Conservation (phyloP, 1,140 invertebrate genomes). For the Sitobion miscanthi region DNA sequence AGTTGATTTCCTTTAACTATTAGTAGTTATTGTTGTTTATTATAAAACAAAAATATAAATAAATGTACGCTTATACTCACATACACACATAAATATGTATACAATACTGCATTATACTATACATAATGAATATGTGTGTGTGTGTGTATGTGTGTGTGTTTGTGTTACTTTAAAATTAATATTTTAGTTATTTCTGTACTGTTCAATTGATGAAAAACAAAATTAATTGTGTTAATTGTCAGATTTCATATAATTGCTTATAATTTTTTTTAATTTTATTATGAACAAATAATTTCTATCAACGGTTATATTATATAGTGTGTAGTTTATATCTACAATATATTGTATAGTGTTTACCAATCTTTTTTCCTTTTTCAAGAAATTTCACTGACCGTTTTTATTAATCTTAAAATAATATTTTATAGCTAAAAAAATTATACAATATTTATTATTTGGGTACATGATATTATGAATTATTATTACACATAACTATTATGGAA, state of each 20-base stretch:
- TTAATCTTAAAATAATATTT: neutral
- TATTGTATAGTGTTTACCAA: constrained; percentile 32
- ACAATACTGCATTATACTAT: neutral
- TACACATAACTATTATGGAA: neutral
- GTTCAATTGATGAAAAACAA: constrained; percentile 21
- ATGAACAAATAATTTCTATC: constrained; percentile 40
- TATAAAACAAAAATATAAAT: constrained; percentile 36
- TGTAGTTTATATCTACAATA: constrained; percentile 39
- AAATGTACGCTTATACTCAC: neutral
- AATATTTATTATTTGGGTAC: neutral
- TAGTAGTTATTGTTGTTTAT: constrained; percentile 50
- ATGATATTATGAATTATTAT: neutral
- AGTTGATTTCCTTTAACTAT: constrained; percentile 33
- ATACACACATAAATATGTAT: neutral
- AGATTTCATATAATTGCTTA: constrained; percentile 17
- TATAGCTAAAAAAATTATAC: constrained; percentile 10
- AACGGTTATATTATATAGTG: constrained; percentile 21
- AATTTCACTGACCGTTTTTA: neutral
- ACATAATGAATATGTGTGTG: neutral
- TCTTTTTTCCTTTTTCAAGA: constrained; percentile 16
- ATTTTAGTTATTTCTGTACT: constrained; percentile 37
- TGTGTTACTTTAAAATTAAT: constrained; percentile 9
- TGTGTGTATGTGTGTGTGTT: neutral
- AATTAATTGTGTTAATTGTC: neutral
- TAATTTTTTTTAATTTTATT: constrained; percentile 21